Conservation (phyloP, 1,140 invertebrate species). For the Drosophila persimilis region DNA sequence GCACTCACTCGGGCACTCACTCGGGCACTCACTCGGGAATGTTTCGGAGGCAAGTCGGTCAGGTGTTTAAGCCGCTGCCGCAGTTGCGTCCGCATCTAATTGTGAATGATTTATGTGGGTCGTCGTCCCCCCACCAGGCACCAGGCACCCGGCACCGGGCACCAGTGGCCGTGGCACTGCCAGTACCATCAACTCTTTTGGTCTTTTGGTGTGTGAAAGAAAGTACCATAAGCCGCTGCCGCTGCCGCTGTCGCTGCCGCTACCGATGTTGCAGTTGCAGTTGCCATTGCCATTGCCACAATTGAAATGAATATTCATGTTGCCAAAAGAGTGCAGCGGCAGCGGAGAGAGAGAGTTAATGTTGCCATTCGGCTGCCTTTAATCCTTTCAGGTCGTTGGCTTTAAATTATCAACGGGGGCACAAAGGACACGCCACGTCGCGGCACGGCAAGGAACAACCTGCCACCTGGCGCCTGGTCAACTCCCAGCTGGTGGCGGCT, state of each 20-base stretch:
- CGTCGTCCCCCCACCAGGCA: constrained; percentile 62
- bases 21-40: background rate
- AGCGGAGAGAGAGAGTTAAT: constrained; percentile 8
- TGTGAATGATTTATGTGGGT: constrained; percentile 80
- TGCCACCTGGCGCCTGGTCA: constrained; percentile 35
- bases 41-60: constrained; percentile 47
- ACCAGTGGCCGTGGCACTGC: constrained; percentile 22
- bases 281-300: constrained; percentile 41
- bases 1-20: background rate
- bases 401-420: constrained; percentile 48
- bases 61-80: constrained; percentile 49
- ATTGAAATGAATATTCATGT: constrained; percentile 64
- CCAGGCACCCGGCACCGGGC: constrained; percentile 55
- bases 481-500: constrained; percentile 21
- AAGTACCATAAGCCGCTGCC: constrained; percentile 39
- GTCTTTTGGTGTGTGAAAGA: constrained; percentile 27
- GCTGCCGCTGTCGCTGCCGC: constrained; percentile 7
- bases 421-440: constrained; percentile 33
- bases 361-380: constrained; percentile 14
- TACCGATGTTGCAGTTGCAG: constrained; percentile 19
- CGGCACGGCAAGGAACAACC: background rate
- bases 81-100: constrained; percentile 72
- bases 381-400: constrained; percentile 63
- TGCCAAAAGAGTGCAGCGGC: background rate
- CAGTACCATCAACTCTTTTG: constrained; percentile 21